Percentiles rank a stretch among this genome's conserved stretches.
Conservation (phyloP, 2,113 vertebrate species). For the Tachuris rubrigastra region DNA sequence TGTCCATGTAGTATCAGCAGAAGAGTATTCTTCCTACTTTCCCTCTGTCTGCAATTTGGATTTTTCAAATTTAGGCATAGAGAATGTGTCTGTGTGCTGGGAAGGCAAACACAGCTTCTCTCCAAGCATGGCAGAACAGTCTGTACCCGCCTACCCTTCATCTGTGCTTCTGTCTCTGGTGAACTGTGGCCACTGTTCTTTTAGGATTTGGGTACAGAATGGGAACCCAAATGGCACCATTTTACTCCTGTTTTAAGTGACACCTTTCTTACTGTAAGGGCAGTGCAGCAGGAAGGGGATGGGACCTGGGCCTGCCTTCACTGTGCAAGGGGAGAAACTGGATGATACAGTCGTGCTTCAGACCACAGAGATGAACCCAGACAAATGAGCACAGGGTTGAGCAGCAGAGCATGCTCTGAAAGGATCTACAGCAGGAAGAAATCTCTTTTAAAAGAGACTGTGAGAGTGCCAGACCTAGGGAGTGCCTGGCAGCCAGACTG, state of each 20-base stretch:
- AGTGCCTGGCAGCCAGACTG: background rate
- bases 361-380: background rate
- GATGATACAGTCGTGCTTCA: rapidly evolving
- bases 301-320: background rate
- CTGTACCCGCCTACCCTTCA: background rate
- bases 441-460: background rate
- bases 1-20: background rate
- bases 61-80: background rate
- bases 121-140: background rate
- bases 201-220: background rate
- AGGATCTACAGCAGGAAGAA: background rate
- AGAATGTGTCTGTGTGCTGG: background rate
- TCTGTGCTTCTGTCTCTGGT: background rate
- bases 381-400: background rate
- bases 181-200: background rate
- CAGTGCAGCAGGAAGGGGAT: background rate
- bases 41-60: background rate
- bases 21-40: background rate
- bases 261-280: rapidly evolving
- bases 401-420: background rate
- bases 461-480: background rate
- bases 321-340: background rate
- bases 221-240: background rate
- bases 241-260: background rate
- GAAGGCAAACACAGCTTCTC: background rate